phyloP scores from a whole-genome alignment of 2,113 vertebrate species.

The Caracal caracal region DNA sequence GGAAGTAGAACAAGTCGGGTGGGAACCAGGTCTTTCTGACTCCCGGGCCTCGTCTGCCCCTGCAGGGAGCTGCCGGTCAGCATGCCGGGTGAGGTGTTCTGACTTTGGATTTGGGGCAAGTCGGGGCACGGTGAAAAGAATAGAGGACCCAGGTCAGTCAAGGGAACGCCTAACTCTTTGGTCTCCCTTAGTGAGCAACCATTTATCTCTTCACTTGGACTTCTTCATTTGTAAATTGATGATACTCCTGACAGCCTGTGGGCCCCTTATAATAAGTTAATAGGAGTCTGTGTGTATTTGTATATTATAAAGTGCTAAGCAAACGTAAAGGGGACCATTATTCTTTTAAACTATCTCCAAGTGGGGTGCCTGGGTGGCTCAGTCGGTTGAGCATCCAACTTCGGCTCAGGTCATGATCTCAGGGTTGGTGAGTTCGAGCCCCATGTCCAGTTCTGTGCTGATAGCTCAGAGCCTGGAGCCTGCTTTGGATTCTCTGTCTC shows the following conservation, averaged over 20 bases:
- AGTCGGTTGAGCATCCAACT: no score
- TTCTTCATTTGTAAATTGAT: neutral
- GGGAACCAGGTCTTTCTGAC: no score
- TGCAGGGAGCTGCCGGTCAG: rapidly evolving
- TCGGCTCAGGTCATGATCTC: no score
- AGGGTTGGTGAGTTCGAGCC: no score
- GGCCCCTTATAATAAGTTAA: neutral
- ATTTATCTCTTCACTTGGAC: neutral
- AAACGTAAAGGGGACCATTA: neutral
- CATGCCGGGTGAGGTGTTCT: rapidly evolving
- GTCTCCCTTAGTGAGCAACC: neutral
- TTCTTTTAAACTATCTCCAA: neutral
- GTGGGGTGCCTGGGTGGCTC: neutral
- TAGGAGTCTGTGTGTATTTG: rapidly evolving
- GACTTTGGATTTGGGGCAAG: rapidly evolving
- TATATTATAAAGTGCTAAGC: neutral
- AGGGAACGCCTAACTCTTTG: neutral
- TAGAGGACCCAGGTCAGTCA: rapidly evolving
- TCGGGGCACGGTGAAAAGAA: neutral
- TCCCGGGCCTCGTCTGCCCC: rapidly evolving
- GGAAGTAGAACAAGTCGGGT: neutral
- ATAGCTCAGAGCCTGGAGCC: no score
- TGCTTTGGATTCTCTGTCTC: no score
- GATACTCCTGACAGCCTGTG: neutral
- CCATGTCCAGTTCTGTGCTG: no score